Conservation (phyloP, 2,113 vertebrate genomes). For the Dromaius novaehollandiae region DNA sequence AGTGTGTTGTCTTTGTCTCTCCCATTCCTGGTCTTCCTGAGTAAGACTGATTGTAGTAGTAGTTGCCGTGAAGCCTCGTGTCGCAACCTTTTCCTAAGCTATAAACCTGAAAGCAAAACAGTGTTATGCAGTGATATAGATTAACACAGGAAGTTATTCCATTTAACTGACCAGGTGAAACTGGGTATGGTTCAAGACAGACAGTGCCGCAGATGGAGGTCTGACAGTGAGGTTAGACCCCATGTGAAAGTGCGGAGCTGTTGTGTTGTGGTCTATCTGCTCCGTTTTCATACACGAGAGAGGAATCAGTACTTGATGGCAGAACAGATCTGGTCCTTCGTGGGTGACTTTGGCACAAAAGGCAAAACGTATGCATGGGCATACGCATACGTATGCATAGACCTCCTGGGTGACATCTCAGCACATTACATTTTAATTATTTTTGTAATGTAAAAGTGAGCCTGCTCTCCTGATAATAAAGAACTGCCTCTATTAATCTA, state of each 20-base stretch:
- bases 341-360: neutral
- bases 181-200: rapidly evolving
- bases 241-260: rapidly evolving
- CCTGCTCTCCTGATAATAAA: slow-evolving; percentile 24
- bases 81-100: neutral
- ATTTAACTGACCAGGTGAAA: rapidly evolving
- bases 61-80: neutral
- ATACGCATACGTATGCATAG: neutral
- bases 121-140: neutral
- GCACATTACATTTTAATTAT: slow-evolving; percentile 55
- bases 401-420: slow-evolving; percentile 33
- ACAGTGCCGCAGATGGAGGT: neutral
- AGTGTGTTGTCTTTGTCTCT: neutral
- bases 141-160: neutral
- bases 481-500: slow-evolving; percentile 31
- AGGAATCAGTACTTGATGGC: neutral
- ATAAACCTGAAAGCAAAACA: neutral
- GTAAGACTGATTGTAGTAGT: neutral
- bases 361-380: neutral
- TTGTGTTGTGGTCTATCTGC: rapidly evolving
- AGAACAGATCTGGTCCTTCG: neutral
- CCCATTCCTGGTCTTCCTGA: neutral
- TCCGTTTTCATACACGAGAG: rapidly evolving
- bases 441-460: slow-evolving; percentile 28
- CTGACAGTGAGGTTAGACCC: neutral